Conservation (phyloP, 2,797 vertebrate species). For the Sphaeramia orbicularis region DNA sequence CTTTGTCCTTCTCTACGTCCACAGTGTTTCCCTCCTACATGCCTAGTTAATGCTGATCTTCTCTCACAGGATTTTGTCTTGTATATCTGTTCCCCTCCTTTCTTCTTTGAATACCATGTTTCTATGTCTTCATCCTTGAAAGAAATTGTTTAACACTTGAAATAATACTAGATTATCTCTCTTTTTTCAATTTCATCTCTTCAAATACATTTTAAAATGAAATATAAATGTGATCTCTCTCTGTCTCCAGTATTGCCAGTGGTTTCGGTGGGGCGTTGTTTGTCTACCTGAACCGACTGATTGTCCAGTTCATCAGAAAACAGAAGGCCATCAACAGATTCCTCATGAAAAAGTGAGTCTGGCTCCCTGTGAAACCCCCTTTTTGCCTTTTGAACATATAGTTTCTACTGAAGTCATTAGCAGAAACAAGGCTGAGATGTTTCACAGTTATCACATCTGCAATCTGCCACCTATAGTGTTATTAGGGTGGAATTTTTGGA, state of each 20-base stretch:
- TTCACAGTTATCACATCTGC: too few species aligned
- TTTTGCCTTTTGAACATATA: too few species aligned
- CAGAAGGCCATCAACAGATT: conserved; percentile 98
- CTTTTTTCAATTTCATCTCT: conserved; percentile 7
- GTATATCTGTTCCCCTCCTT: not conserved
- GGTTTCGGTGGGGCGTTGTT: conserved; percentile 95
- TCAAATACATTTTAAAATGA: not conserved
- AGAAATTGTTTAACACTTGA: conserved; percentile 17
- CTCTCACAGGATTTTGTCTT: not conserved
- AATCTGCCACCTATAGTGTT: too few species aligned
- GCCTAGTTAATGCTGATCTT: not conserved
- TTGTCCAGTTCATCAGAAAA: conserved; percentile 97
- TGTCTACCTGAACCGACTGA: conserved; percentile 95
- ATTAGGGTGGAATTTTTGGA: too few species aligned
- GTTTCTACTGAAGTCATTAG: too few species aligned
- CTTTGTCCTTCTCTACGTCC: not conserved
- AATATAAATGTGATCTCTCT: not conserved
- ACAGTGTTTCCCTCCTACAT: conserved; percentile 5
- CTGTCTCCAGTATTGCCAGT: conserved; percentile 90
- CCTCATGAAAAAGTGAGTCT: conserved; percentile 98
- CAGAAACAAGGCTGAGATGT: too few species aligned
- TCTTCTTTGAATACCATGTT: not conserved
- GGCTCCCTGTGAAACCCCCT: not conserved
- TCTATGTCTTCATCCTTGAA: not conserved
- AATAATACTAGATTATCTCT: conserved; percentile 1